phyloP scores from a whole-genome alignment of 2,888 invertebrate species.

The Vanessa cardui region DNA sequence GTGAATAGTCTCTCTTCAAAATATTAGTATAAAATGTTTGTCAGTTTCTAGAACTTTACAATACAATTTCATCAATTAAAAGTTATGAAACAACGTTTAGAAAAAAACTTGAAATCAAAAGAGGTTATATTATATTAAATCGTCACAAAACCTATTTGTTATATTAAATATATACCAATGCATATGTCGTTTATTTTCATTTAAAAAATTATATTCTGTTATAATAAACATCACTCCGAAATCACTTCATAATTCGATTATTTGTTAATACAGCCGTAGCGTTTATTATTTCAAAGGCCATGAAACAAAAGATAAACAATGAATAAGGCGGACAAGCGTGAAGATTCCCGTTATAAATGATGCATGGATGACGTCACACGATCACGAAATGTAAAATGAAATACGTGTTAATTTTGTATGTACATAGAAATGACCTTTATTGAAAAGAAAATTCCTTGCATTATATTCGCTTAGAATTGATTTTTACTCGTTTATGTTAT shows the following conservation, averaged over 20 bases:
- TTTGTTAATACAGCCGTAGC: constrained; percentile 12
- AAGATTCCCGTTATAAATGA: constrained; percentile 29
- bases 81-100: too few species aligned
- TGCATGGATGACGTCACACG: constrained; percentile 27
- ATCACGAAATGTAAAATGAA: constrained; percentile 9
- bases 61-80: too few species aligned
- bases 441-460: not conserved
- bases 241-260: constrained; percentile 6
- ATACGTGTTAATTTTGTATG: not conserved
- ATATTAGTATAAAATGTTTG: too few species aligned
- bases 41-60: too few species aligned
- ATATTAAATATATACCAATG: too few species aligned
- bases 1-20: too few species aligned
- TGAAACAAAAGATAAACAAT: constrained; percentile 26
- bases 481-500: not conserved
- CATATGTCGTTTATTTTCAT: too few species aligned
- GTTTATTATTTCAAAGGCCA: constrained; percentile 14
- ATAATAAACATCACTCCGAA: not conserved
- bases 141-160: too few species aligned
- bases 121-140: too few species aligned
- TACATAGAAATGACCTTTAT: not conserved
- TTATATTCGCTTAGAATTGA: not conserved
- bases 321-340: constrained; percentile 27
- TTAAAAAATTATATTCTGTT: too few species aligned
- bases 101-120: too few species aligned